Percentiles rank a stretch among this genome's conserved stretches.
phyloP scores from a whole-genome alignment of 1,140 invertebrate genomes.

The Drosophila hydei region DNA sequence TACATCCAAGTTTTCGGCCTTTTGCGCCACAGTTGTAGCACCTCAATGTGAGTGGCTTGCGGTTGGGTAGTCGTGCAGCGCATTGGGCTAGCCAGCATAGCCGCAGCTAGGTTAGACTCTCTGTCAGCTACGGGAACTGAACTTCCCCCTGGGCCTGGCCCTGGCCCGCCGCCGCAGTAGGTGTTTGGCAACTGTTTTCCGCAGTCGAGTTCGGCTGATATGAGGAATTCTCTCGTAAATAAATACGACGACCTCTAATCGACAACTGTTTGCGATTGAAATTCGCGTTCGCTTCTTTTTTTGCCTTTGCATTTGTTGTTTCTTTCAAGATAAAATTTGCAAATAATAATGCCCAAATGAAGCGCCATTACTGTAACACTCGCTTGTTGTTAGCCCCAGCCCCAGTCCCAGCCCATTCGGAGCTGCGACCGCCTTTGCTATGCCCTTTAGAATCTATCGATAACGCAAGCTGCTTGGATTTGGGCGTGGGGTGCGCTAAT shows the following conservation, averaged over 20 bases:
- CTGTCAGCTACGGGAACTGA: too few species aligned
- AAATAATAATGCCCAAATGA: slow-evolving; percentile 24
- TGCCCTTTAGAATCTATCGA: slow-evolving; percentile 40
- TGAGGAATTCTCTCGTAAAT: slow-evolving; percentile 54
- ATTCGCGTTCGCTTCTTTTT: slow-evolving; percentile 48
- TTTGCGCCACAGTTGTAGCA: too few species aligned
- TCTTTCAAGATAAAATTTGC: slow-evolving; percentile 45
- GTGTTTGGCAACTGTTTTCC: too few species aligned
- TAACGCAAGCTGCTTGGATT: slow-evolving; percentile 7
- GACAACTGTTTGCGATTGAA: slow-evolving; percentile 69
- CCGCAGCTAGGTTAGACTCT: too few species aligned
- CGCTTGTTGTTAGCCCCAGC: not conserved
- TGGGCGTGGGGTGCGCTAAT: slow-evolving; percentile 1
- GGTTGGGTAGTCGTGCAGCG: too few species aligned
- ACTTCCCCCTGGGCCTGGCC: too few species aligned
- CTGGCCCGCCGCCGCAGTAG: too few species aligned
- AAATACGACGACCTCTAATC: slow-evolving; percentile 70
- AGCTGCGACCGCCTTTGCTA: slow-evolving; percentile 27
- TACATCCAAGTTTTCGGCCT: too few species aligned
- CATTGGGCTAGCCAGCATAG: too few species aligned
- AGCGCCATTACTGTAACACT: not conserved
- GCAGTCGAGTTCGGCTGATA: slow-evolving; percentile 48
- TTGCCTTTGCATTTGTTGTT: not conserved
- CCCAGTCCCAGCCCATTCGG: not conserved
- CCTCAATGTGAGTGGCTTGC: too few species aligned